Evolutionary conservation across 2,797 vertebrate genomes (phyloP), one percentile per base, ranked within the genome.

Genomic region (Spinus pinus): DNA sequence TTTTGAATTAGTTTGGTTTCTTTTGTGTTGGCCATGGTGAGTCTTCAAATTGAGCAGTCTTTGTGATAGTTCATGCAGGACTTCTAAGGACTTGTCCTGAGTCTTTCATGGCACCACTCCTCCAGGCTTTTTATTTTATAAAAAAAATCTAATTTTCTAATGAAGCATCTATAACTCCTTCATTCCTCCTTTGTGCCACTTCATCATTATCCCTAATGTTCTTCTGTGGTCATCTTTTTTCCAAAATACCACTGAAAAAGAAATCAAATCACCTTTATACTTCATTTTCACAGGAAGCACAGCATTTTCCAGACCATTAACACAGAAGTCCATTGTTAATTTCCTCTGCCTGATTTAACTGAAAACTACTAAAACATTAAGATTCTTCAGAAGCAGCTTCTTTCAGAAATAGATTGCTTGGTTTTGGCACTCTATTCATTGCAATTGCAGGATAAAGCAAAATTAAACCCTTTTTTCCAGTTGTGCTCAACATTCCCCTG

Each of bases 281-380:
- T 92, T 93, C 28, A 88, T 88, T 96, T 95, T 95, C 62, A 75
- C 37, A 81, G 39, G 27, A 74, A 93, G 39, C 17, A 10, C 56
- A 82, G 60, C 62, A 35, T 30, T 95, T 96, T 93, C 78, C 91
- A 90, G 83, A 42, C 51, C 78, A 85, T 93, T 94, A 95, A 85
- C 47, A 66, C 25, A 46, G 64, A 86, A 89, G 31, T 89, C 66
- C 44, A 46, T 75, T 87, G 58, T 86, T 89, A 92, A 93, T 96
- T 92, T 88, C 67, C 25, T 90, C 58, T 89, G 81, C 60, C 56
- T 87, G 83, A 86, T 93, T 95, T 94, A 96, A 82, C 91, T 87
- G 81, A 91, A 95, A 81, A 41, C 66, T 69, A 61, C 74, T 88
- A 80, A 93, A 96, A 70, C 33, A 80, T 88, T 58, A 90, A 86